phyloP scores from a whole-genome alignment of 2,113 vertebrate species.

The Eubucco bourcierii region DNA sequence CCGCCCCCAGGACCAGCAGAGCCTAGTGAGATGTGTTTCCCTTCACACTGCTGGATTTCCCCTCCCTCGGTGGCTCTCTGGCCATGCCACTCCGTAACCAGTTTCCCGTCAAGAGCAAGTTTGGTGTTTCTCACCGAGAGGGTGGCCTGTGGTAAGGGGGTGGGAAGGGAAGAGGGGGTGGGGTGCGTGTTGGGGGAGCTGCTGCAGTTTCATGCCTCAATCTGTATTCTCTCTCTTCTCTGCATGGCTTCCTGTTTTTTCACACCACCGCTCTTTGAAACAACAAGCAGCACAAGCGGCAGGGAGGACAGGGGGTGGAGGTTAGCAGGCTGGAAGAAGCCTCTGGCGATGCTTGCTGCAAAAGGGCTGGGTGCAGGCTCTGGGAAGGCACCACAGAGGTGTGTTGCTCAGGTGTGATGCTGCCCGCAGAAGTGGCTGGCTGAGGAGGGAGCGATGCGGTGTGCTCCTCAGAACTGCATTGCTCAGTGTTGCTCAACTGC shows the following conservation, averaged over 20 bases:
- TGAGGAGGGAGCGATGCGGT: neutral
- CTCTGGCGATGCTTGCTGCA: neutral
- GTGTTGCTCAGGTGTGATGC: neutral
- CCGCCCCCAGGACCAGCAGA: neutral
- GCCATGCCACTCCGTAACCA: neutral
- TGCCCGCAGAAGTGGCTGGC: neutral
- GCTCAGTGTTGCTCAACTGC: accelerated
- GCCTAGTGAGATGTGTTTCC: neutral
- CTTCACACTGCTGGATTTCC: neutral
- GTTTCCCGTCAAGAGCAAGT: slow-evolving; percentile 53
- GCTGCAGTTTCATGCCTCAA: neutral
- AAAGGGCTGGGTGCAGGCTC: neutral
- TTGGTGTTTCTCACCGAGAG: neutral
- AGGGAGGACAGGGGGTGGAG: neutral
- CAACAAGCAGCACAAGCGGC: slow-evolving; percentile 16
- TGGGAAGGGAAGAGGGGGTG: slow-evolving; percentile 40
- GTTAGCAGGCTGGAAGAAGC: neutral
- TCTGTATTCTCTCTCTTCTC: slow-evolving; percentile 40
- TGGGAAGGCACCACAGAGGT: accelerated
- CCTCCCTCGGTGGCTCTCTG: neutral
- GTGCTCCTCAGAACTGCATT: neutral
- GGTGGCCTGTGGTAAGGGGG: slow-evolving; percentile 42
- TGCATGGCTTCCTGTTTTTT: slow-evolving; percentile 65
- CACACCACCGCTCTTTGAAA: slow-evolving; percentile 54
- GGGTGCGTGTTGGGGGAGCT: neutral